These are phyloP conservation scores for Chrysochloris asiatica DNA, from an alignment of 2,113 vertebrate species.

Conservation along the genomic window DNA sequence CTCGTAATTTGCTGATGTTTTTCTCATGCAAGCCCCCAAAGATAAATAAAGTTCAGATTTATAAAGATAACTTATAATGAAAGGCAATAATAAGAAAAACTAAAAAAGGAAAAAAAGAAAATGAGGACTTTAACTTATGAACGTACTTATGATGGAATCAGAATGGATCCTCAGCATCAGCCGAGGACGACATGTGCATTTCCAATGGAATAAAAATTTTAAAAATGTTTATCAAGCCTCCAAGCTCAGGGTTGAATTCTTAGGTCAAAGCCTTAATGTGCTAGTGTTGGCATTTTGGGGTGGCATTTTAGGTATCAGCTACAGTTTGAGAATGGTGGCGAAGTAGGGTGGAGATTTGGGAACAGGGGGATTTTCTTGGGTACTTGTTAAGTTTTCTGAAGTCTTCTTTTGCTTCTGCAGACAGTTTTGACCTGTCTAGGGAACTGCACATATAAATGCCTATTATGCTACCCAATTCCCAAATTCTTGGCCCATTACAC, in stretches of 20 bases:
- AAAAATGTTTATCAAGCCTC: slow-evolving; percentile 8
- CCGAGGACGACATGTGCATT: neutral
- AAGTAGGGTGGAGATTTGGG: neutral
- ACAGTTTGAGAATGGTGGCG: neutral
- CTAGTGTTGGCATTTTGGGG: slow-evolving; percentile 38
- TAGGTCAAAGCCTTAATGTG: neutral
- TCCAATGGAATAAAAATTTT: neutral
- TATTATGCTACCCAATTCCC: neutral
- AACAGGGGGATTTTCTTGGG: neutral
- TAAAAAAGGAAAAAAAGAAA: no score
- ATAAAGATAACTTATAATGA: neutral
- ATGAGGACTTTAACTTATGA: neutral
- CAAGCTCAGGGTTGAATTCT: neutral
- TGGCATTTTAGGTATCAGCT: slow-evolving; percentile 51
- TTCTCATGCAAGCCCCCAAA: neutral
- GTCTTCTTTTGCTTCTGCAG: neutral
- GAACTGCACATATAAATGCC: neutral
- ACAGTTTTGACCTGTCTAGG: neutral
- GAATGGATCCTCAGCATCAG: neutral
- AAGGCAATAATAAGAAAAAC: neutral
- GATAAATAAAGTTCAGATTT: neutral
- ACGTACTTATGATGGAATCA: neutral
- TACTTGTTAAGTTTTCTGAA: slow-evolving; percentile 29
- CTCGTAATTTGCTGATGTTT: neutral
- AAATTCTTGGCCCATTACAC: neutral